phyloP scores from a whole-genome alignment of 92 coral and sea anemone species.

The Porites cylindrica region DNA sequence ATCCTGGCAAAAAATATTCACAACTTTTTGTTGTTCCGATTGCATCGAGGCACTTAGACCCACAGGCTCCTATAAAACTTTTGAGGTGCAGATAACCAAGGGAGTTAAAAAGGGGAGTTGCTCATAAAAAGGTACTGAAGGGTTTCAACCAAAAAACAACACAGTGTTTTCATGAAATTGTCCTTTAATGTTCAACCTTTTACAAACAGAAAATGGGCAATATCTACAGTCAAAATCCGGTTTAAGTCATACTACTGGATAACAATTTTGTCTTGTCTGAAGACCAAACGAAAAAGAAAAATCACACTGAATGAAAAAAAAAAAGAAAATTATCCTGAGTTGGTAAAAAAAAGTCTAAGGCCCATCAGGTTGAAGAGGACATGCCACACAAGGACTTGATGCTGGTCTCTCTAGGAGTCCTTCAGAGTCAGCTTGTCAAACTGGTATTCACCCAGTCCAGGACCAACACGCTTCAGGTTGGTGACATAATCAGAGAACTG shows the following conservation, averaged over 20 bases:
- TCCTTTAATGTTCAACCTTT: conserved; percentile 37
- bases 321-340: background rate
- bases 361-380: conserved; percentile 43
- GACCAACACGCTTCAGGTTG: conserved; percentile 93
- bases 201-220: conserved; percentile 2
- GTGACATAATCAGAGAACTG: conserved; percentile 81
- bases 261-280: background rate
- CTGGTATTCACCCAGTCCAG: conserved; percentile 96
- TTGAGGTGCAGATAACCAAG: no score
- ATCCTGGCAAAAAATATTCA: no score
- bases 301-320: background rate
- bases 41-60: no score
- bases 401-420: conserved; percentile 31
- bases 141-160: background rate
- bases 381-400: conserved; percentile 1
- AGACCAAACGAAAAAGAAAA: background rate
- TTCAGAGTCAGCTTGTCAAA: conserved; percentile 95
- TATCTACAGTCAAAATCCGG: conserved; percentile 13
- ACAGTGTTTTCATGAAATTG: background rate
- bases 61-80: no score
- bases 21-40: no score
- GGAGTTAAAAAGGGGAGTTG: background rate
- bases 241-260: background rate
- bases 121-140: background rate
- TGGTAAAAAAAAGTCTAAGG: background rate